A percentile compares a stretch with the other conserved stretches of the same genome.
These are phyloP conservation scores for Alexandromys fortis DNA, from an alignment of 2,113 vertebrate species.

Conservation along the genomic window DNA sequence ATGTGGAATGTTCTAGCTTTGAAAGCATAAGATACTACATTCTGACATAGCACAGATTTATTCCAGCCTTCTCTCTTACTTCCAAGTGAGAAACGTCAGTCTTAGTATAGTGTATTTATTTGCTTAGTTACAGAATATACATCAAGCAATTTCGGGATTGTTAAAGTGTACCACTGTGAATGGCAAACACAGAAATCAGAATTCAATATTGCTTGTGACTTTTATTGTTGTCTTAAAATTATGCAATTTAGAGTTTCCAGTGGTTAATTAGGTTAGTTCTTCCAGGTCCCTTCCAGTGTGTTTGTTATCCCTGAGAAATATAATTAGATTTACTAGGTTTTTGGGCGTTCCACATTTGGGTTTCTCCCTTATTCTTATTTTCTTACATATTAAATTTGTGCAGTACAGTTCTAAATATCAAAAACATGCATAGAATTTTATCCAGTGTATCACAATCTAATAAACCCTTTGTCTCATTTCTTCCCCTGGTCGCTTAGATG, in stretches of 20 bases:
- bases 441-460: neutral
- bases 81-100: neutral
- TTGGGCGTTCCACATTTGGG: neutral
- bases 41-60: neutral
- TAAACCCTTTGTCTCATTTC: neutral
- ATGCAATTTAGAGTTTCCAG: neutral
- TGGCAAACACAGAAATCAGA: neutral
- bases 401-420: neutral
- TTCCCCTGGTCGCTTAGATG: neutral
- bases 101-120: neutral
- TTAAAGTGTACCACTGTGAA: neutral
- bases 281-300: fast-evolving
- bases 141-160: neutral
- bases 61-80: neutral
- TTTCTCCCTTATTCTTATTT: neutral
- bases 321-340: neutral
- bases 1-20: neutral
- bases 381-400: neutral
- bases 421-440: neutral
- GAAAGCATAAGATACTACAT: neutral
- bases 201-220: constrained; percentile 1
- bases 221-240: neutral
- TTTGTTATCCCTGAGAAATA: neutral
- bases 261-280: neutral
- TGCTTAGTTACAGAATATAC: neutral